Percentiles rank a stretch among this genome's conserved stretches.
Conservation (phyloP, 2,888 invertebrate genomes). For the Epistrophe grossulariae region DNA sequence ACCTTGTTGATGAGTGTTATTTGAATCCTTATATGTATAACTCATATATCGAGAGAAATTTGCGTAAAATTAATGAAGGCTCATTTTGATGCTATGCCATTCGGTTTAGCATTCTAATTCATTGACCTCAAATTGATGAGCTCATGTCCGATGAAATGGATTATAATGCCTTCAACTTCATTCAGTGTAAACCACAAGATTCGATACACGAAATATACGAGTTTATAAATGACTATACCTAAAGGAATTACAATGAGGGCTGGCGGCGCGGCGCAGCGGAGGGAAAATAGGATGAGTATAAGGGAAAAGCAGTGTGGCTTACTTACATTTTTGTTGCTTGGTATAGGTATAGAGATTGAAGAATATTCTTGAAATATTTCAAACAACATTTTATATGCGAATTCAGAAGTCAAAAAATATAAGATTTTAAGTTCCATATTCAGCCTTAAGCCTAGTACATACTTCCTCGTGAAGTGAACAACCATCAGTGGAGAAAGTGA, state of each 20-base stretch:
- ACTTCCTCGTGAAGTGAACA: too few species aligned
- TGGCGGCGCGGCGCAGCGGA: too few species aligned
- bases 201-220: conserved; percentile 1
- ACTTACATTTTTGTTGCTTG: background rate
- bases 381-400: background rate
- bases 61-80: conserved; percentile 43
- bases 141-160: conserved; percentile 37
- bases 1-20: conserved; percentile 36
- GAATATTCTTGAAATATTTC: background rate
- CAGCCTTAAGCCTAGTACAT: too few species aligned
- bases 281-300: background rate
- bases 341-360: background rate
- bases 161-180: conserved; percentile 26
- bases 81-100: conserved; percentile 23
- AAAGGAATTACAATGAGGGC: background rate
- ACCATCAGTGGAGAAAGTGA: too few species aligned
- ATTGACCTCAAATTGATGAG: conserved; percentile 45
- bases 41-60: conserved; percentile 38
- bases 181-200: conserved; percentile 24
- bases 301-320: background rate
- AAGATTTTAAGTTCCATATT: background rate
- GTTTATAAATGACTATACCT: background rate
- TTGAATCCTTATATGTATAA: conserved; percentile 18
- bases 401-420: background rate
- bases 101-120: conserved; percentile 32